Conservation (phyloP, 2,113 vertebrate genomes). For the Mohoua ochrocephala region DNA sequence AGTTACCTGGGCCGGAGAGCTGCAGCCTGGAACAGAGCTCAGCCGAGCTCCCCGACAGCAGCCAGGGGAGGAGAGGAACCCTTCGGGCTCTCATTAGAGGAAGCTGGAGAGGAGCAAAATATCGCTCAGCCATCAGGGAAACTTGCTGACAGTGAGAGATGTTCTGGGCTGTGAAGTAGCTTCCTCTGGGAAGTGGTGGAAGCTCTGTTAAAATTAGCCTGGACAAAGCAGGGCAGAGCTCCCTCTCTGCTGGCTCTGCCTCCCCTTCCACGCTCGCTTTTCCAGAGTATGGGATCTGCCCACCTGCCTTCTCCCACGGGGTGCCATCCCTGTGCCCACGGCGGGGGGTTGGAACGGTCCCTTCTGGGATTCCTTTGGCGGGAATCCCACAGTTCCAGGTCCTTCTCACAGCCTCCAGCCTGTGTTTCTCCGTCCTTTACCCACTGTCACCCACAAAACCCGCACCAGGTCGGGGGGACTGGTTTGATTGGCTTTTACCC, state of each 20-base stretch:
- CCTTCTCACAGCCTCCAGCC: neutral
- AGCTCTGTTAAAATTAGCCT: constrained; percentile 54
- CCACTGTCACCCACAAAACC: neutral
- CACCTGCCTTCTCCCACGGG: neutral
- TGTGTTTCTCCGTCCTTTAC: neutral
- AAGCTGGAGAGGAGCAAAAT: constrained; percentile 23
- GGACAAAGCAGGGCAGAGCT: neutral
- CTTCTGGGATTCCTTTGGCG: neutral
- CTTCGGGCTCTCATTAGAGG: neutral
- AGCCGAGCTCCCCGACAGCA: neutral
- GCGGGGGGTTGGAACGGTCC: no score
- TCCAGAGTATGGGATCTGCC: neutral
- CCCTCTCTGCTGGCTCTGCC: neutral
- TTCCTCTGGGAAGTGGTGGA: constrained; percentile 63
- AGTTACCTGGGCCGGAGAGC: neutral
- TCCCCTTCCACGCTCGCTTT: neutral
- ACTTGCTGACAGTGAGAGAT: constrained; percentile 56
- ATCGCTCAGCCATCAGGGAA: constrained; percentile 19
- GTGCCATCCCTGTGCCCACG: neutral
- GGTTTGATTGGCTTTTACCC: neutral
- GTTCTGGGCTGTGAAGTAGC: constrained; percentile 49
- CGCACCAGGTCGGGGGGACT: neutral
- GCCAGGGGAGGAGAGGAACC: neutral
- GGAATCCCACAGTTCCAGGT: neutral
- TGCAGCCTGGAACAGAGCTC: neutral